A percentile compares a stretch with the other conserved stretches of the same genome.
Conservation (phyloP, 23 tunicate species). For the Halocynthia aurantium region DNA sequence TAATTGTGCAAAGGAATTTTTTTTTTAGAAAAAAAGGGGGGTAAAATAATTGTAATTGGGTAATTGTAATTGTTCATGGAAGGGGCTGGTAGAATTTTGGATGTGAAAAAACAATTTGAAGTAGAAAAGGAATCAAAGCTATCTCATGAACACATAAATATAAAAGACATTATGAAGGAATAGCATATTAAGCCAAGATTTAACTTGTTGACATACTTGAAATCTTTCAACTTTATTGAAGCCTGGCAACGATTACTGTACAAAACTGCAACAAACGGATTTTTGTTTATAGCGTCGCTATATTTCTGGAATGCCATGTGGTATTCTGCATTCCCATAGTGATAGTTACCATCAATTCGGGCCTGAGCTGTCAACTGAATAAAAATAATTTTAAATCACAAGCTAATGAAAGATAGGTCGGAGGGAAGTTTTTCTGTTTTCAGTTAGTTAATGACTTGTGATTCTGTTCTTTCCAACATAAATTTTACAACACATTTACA, state of each 20-base stretch:
- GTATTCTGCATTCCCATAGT: conserved; percentile 30
- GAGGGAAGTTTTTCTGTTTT: too few relatives aligned
- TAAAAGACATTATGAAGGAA: not conserved
- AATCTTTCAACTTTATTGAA: conserved; percentile 36
- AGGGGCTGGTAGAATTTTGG: too few relatives aligned
- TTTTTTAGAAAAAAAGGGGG: too few relatives aligned
- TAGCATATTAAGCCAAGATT: not conserved
- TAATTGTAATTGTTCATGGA: too few relatives aligned
- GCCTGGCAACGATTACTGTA: conserved; percentile 71
- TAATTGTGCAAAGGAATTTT: too few relatives aligned
- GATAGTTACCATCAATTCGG: conserved; percentile 23
- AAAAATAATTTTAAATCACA: too few relatives aligned
- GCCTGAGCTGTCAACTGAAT: too few relatives aligned
- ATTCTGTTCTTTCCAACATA: too few relatives aligned
- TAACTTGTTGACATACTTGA: conserved; percentile 24
- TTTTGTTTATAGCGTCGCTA: conserved; percentile 33
- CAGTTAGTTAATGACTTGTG: too few relatives aligned
- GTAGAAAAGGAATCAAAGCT: not conserved
- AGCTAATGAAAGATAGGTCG: too few relatives aligned
- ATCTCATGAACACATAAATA: not conserved
- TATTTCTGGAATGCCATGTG: conserved; percentile 32
- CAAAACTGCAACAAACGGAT: conserved; percentile 29
- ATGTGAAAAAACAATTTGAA: not conserved
- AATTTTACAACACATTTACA: too few relatives aligned
- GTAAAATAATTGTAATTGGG: too few relatives aligned